Percentiles rank a stretch among this genome's conserved stretches.
These are phyloP conservation scores for Mycogona germanica DNA, from an alignment of 2,888 invertebrate species.

Conservation along the genomic window DNA sequence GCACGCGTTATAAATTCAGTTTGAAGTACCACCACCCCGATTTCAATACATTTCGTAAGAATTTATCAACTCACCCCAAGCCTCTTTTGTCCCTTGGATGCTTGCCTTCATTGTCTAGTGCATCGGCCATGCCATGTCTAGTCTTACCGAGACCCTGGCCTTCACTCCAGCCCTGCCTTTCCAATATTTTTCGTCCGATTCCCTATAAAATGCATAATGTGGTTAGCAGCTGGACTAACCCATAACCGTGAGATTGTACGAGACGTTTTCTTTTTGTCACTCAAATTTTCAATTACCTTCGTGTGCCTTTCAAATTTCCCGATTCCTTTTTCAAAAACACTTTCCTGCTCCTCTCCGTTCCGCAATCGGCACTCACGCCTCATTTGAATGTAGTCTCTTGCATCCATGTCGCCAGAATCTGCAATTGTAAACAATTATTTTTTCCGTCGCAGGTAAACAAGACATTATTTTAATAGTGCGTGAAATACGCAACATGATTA, in stretches of 20 bases:
- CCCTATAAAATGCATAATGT: constrained; percentile 26
- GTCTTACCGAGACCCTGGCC: constrained; percentile 39
- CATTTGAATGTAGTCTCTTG: constrained; percentile 37
- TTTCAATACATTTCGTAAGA: not conserved
- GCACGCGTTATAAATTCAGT: not conserved
- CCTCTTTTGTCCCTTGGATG: constrained; percentile 16
- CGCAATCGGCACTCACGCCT: constrained; percentile 27
- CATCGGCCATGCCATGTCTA: constrained; percentile 29
- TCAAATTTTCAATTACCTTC: no score
- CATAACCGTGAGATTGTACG: not conserved
- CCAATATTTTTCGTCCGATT: constrained; percentile 37
- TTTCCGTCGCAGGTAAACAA: not conserved
- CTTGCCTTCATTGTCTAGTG: constrained; percentile 16
- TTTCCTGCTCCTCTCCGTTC: constrained; percentile 22
- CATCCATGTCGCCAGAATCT: constrained; percentile 37
- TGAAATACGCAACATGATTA: not conserved
- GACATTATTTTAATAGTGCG: no score
- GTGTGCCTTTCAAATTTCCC: constrained; percentile 39
- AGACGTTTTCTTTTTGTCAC: not conserved
- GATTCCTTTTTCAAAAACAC: constrained; percentile 25
- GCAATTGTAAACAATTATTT: not conserved
- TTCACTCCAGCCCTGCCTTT: constrained; percentile 40
- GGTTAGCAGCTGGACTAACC: no score
- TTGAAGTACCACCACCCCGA: not conserved
- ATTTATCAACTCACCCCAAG: constrained; percentile 7